phyloP scores from a whole-genome alignment of 2,888 invertebrate genomes.

The Chromoteleia sp. region DNA sequence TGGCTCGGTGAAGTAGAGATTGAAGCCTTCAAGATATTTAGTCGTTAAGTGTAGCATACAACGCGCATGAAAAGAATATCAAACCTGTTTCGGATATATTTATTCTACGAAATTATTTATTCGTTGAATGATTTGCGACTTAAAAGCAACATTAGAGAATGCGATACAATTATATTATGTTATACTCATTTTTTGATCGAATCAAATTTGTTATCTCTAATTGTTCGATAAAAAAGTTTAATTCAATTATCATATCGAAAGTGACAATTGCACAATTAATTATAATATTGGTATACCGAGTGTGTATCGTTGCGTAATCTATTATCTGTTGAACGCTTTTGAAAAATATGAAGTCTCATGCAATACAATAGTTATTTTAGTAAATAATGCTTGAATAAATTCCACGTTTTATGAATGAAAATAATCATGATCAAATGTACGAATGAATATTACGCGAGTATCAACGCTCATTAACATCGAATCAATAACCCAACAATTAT shows the following conservation, averaged over 20 bases:
- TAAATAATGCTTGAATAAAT: conserved; percentile 8
- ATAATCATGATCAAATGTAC: conserved; percentile 23
- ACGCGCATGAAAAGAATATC: conserved; percentile 15
- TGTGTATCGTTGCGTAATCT: neutral
- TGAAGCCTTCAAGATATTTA: conserved; percentile 52
- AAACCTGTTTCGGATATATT: no score
- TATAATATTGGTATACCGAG: neutral
- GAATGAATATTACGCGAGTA: conserved; percentile 28
- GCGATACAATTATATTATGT: no score
- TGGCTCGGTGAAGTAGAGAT: conserved; percentile 31
- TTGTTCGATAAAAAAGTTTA: neutral
- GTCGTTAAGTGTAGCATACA: conserved; percentile 21
- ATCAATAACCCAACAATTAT: conserved; percentile 33
- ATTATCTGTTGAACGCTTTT: neutral
- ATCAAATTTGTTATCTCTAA: neutral
- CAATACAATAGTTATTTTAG: neutral
- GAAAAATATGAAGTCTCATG: neutral
- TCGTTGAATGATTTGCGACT: no score
- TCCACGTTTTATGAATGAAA: conserved; percentile 30
- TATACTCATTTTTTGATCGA: no score
- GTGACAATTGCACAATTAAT: neutral
- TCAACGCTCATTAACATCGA: conserved; percentile 33
- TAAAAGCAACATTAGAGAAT: no score
- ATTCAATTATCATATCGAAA: neutral
- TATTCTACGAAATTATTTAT: no score